Base-by-base conservation (phyloP, 1,140 invertebrate genomes). In the Globodera ellingtonae region DNA sequence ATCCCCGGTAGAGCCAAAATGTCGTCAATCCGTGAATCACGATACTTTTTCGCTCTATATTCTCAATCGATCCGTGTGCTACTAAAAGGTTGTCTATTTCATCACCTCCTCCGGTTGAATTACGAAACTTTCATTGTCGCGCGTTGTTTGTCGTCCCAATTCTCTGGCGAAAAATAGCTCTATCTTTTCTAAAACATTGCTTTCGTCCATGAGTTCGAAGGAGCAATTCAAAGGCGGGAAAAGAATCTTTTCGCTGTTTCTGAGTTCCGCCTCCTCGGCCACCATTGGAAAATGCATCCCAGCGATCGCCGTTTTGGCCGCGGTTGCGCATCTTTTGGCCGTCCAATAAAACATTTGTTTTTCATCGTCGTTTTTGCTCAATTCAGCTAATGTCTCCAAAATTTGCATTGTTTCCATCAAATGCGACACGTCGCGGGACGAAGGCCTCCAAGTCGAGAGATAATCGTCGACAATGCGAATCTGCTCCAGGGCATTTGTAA, bases 391-490 rank as follows among this genome's bases (percentile, higher is more conserved):
- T 18, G 10, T 62, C 15, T 62, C 56, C 56, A 62, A 15, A 62
- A 62, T 62, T 18, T 62, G 56, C 56, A 62, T 62, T 62, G 56
- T 62, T 62, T 62, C 56, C 0, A 15, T 6, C 56, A 62, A 18
- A 62, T 62, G 56, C 15, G 56, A 18, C 10, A 62, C 56, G 18
- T 62, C 56, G 18, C 56, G 56, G 56, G 56, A 62, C 18, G 56
- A 15, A 18, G 56, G 18, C 13, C 13, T 18, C 10, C 13, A 62
- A 62, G 15, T 62, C 10, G 56, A 15, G 4, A 52, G 10, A n/a
- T 6, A 70, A 21, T 24, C 67, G n/a, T 70, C 67, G 35, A 70
- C 24, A 47, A 70, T 15, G 10, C 67, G 67, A 70, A 70, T 70
- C 18, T 70, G 67, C 18, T 70, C 67, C 9, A 70, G 67, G 8